A percentile compares a stretch with the other conserved stretches of the same genome.
Conservation (phyloP, 2,888 invertebrate genomes). For the Sarcophaga carnaria region DNA sequence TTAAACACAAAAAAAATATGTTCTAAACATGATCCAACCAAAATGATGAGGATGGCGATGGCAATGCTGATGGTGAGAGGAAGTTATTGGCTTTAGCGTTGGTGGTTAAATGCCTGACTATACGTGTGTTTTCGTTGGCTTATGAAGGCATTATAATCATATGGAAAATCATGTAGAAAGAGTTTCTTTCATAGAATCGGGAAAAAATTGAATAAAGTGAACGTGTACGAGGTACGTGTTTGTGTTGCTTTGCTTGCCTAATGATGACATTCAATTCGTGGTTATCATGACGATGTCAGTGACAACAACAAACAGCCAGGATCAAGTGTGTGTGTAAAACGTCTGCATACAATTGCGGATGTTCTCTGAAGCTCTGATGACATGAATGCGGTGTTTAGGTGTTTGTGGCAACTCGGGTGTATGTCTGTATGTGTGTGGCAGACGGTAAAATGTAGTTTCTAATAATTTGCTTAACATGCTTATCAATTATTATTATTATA, state of each 20-base stretch:
- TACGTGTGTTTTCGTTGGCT: not conserved
- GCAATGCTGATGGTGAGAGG: conserved; percentile 6
- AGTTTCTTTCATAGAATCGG: not conserved
- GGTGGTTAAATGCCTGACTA: conserved; percentile 6
- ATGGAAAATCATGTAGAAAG: conserved; percentile 60
- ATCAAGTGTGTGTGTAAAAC: not conserved
- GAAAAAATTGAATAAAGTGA: conserved; percentile 55
- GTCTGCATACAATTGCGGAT: not conserved
- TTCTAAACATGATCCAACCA: conserved; percentile 10
- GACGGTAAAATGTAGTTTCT: conserved; percentile 53
- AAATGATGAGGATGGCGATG: conserved; percentile 46
- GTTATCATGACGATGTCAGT: conserved; percentile 50
- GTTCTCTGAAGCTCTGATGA: conserved; percentile 11
- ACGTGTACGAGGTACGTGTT: conserved; percentile 40
- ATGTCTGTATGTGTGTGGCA: too few relatives aligned
- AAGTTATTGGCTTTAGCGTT: conserved; percentile 31
- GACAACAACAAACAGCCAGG: not conserved
- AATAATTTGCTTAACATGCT: conserved; percentile 73
- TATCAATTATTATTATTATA: conserved; percentile 67
- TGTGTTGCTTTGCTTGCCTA: conserved; percentile 64
- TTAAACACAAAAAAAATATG: not conserved
- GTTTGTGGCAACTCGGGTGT: conserved; percentile 26
- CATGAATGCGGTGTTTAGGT: not conserved
- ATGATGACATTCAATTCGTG: conserved; percentile 68
- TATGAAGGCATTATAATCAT: conserved; percentile 57